These are phyloP conservation scores for Cephus runcator DNA, from an alignment of 2,888 invertebrate species.

Conservation along the genomic window DNA sequence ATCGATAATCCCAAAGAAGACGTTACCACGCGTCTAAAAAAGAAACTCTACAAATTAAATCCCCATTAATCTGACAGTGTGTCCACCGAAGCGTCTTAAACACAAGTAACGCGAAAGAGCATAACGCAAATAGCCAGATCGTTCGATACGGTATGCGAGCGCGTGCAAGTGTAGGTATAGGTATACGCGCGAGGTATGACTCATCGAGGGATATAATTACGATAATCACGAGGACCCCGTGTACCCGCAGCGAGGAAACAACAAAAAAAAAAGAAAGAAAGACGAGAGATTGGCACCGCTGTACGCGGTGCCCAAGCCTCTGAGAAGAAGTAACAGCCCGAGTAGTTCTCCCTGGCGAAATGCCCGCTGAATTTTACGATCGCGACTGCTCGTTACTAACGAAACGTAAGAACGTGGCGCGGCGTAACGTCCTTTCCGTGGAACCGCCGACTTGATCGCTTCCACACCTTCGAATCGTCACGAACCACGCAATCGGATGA, in stretches of 20 bases:
- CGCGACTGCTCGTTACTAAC: background rate
- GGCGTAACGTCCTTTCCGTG: background rate
- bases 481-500: background rate
- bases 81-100: background rate
- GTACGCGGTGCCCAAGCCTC: background rate
- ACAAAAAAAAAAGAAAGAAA: background rate
- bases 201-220: slow-evolving; percentile 15
- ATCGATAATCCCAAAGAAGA: background rate
- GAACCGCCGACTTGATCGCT: background rate
- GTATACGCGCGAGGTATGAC: slow-evolving; percentile 15
- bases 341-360: background rate
- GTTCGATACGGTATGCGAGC: background rate
- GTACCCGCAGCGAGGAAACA: background rate
- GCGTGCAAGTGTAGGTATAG: background rate
- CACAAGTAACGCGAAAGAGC: background rate
- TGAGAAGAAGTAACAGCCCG: background rate
- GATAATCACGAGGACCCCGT: slow-evolving; percentile 6
- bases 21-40: background rate
- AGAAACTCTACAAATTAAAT: background rate
- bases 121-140: background rate
- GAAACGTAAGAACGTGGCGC: background rate
- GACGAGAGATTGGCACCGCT: slow-evolving; percentile 1
- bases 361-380: background rate
- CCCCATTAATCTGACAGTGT: background rate
- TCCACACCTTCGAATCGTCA: background rate